Conservation (phyloP, 2,888 invertebrate genomes). For the Drosophila prolongata region DNA sequence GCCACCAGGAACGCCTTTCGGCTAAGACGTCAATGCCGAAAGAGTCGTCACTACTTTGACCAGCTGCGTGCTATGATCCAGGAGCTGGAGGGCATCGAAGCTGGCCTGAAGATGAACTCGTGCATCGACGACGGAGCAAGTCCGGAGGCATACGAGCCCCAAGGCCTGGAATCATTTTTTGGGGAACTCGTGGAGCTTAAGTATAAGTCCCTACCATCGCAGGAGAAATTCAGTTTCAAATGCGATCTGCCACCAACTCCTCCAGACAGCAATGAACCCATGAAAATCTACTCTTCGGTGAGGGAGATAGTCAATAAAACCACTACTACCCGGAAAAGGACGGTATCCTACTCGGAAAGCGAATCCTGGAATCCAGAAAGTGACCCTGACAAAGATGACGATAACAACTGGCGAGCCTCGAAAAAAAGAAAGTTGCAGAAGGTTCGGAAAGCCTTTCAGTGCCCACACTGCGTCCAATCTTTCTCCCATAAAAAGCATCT, state of each 20-base stretch:
- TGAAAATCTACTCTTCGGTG: neutral
- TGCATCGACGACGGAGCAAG: neutral
- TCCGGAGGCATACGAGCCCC: neutral
- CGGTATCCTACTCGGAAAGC: neutral
- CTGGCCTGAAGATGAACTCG: neutral
- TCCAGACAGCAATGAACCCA: neutral
- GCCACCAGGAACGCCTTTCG: slow-evolving; percentile 5
- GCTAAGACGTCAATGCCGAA: neutral
- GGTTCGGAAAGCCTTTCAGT: neutral
- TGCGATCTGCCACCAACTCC: neutral
- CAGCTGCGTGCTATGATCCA: neutral
- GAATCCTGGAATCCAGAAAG: neutral
- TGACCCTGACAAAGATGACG: neutral
- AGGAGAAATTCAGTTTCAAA: neutral
- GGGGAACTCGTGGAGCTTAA: slow-evolving; percentile 9
- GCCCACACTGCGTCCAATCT: neutral
- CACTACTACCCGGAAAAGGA: neutral
- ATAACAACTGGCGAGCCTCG: neutral
- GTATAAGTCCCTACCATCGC: neutral
- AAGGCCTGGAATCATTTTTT: neutral
- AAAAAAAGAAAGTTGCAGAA: neutral
- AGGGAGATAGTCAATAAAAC: no score
- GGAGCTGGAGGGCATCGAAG: slow-evolving; percentile 6
- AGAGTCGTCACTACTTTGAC: slow-evolving; percentile 9
- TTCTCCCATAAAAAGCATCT: neutral